Base-by-base conservation (phyloP, 2,113 vertebrate genomes). In the Amazona vittata region DNA sequence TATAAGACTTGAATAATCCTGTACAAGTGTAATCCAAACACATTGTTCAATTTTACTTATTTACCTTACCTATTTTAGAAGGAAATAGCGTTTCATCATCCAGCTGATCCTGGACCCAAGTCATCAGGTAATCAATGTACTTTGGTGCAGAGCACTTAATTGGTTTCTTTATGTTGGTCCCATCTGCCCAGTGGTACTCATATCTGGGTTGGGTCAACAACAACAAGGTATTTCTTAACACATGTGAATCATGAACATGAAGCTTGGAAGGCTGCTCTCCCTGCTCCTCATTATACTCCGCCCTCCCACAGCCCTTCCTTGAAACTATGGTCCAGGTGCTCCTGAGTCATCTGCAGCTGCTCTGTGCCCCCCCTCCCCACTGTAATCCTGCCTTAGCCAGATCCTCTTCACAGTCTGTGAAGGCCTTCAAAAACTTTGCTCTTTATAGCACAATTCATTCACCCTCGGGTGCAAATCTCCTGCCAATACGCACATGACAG, bases 101-200 rank as follows among this genome's bases (percentile, higher is more conserved):
- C 95, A 98, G 97, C 90, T 98, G 98, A 85, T 98, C 98, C 92
- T 98, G 98, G 86, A 98, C 98, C 98, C 98, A 98, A 16, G 98
- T 98, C 98, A 98, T 98, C 94, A 98, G 96, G 91, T 98, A 98
- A 97, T 99, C 99, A 92, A 99, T 99, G 94, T 99, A 99, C 95
- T 99, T 99, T 31, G 98, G 99, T 12, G 99, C 99, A 2, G 99
- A 99, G 93, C 98, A 99, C 94, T 99, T 99, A 92, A 99, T 99
- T 60, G 99, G 99, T 68, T 99, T 99, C 98, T 99, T 99, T 60
- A 99, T 99, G 94, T 99, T 99, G 43, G 99, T 99, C 89, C 99
- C 99, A 85, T 99, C 99, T 84, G 99, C 99, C 99, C 99, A 99
- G 57, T 99, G 98, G 98, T 99, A 99, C 73, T 99, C 99, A 9